Base-by-base conservation (phyloP, 2,888 invertebrate species). In the Pollenia angustigena region DNA sequence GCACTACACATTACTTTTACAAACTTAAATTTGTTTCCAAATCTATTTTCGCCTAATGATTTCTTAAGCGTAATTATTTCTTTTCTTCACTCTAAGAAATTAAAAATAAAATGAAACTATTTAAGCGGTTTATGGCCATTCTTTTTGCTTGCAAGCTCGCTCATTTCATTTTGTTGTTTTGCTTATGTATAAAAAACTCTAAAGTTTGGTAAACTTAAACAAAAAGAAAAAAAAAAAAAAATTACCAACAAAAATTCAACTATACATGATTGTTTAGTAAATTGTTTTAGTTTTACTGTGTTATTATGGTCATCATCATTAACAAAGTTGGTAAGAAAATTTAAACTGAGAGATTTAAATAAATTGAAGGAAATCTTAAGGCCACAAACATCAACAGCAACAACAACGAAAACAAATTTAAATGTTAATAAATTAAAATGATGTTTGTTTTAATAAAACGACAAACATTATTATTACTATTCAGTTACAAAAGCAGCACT, bases 221-320 rank as follows among this genome's bases (percentile, higher is more conserved):
- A 18, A 54, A 62, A 2, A 23, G 2, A 23, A 60, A 60, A 80
- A 16, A 58, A 79, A 60, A 60, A 80, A 16, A 58, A 79, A 69
- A 69, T 44, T 16, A 14, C 16, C 50, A 50, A 32, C 23, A 52
- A 50, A 79, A 60, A 69, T 52, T 56, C 58, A 58, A 74, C 14
- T 14, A 76, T 23, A 23, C 23, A 23, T 72, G 72, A 83, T 83
- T 83, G 44, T 64, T 71, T 58, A 68, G 23, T 68, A 54, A 32
- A 46, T 23, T 48, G 74, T 54, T 50, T 74, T 52, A 60, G 48
- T 74, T 60, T 56, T 68, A 76, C 66, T 52, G 52, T 72, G 48
- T 85, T 85, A 85, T 85, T 85, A 85, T 69, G 79, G 84, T 85
- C 74, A 85, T 85, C 84, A 85, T 85, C 84, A 85, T 85, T 85